Conservation (phyloP, 2,888 invertebrate species). For the Villa cingulata region DNA sequence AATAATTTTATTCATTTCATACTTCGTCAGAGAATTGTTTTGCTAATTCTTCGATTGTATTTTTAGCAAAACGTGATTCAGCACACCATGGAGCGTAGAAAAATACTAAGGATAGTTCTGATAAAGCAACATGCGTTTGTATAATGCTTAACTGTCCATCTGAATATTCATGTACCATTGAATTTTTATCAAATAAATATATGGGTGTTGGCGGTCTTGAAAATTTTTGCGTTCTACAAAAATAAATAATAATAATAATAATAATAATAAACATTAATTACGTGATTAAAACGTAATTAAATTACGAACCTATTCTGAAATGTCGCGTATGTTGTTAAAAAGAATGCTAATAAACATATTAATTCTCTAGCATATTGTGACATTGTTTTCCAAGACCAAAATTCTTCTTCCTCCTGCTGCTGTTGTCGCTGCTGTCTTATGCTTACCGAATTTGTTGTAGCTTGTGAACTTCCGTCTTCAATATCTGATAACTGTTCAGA, state of each 20-base stretch:
- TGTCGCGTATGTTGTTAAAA: conserved; percentile 1
- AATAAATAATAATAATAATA: not conserved
- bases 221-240: not conserved
- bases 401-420: not conserved
- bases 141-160: conserved; percentile 1
- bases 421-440: no score
- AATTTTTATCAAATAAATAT: not conserved
- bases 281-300: no score
- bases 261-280: not conserved
- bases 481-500: not conserved
- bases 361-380: conserved; percentile 2
- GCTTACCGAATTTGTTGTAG: not conserved
- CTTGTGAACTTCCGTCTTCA: not conserved
- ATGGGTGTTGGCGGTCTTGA: not conserved
- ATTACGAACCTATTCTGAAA: conserved; percentile 4
- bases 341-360: conserved; percentile 1
- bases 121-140: conserved; percentile 17
- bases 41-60: conserved; percentile 64
- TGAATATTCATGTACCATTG: conserved; percentile 1
- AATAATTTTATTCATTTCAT: conserved; percentile 17
- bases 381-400: not conserved
- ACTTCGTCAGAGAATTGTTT: conserved; percentile 55
- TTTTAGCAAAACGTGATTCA: conserved; percentile 59
- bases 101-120: conserved; percentile 76
- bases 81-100: conserved; percentile 95